Conservation (phyloP, 64 coral and sea anemone species). For the Acropora yongei region DNA sequence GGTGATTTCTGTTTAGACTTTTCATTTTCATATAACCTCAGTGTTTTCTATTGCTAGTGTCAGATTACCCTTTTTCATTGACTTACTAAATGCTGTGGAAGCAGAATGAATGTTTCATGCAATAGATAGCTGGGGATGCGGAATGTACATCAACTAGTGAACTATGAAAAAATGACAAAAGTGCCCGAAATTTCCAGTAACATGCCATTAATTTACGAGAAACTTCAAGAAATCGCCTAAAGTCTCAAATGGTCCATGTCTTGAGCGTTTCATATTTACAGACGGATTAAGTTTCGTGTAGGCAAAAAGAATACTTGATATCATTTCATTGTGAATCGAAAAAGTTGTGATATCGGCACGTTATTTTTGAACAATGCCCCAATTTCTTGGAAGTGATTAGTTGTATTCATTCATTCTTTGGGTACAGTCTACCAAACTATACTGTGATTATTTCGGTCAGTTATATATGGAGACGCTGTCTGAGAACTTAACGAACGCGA, state of each 20-base stretch:
- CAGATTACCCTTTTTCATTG: too few species aligned
- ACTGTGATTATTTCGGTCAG: too few species aligned
- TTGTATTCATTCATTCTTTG: too few species aligned
- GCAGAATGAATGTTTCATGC: neutral
- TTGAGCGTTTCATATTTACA: neutral
- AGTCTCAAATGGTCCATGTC: neutral
- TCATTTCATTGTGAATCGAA: neutral
- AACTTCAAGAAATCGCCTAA: neutral
- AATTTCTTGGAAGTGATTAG: too few species aligned
- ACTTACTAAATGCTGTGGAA: too few species aligned
- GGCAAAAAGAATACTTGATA: neutral
- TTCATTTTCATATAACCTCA: too few species aligned
- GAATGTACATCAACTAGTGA: neutral
- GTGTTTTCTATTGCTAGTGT: too few species aligned
- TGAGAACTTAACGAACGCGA: too few species aligned
- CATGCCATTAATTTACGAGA: neutral
- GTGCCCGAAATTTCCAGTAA: neutral
- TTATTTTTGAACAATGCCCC: too few species aligned
- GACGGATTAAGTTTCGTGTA: neutral
- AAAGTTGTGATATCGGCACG: neutral
- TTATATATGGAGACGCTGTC: too few species aligned
- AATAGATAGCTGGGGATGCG: neutral
- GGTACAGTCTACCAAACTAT: too few species aligned
- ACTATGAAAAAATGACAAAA: neutral
- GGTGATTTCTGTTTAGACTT: neutral